Evolutionary conservation across 2,888 invertebrate species (phyloP).

Genomic region (Mimumesa dahlbomi): DNA sequence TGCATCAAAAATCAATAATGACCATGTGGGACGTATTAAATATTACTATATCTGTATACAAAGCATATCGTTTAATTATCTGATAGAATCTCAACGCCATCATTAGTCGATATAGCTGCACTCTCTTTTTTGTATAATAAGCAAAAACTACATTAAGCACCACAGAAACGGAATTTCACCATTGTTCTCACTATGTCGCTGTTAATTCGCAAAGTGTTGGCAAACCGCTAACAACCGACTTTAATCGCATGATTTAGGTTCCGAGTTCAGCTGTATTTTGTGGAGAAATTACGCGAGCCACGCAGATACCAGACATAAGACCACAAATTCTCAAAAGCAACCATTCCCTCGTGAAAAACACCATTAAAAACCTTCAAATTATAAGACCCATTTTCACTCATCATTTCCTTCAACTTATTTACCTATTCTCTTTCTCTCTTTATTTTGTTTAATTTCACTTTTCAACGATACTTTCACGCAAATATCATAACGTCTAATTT

Average conservation of each 20-base stretch:
- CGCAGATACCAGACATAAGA: conserved; percentile 23
- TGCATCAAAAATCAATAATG: not conserved
- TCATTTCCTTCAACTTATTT: not conserved
- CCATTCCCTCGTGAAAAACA: conserved; percentile 33
- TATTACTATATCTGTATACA: not conserved
- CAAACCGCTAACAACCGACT: conserved; percentile 31
- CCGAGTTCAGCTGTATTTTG: conserved; percentile 10
- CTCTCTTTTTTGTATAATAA: too few species aligned
- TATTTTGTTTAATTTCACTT: too few species aligned
- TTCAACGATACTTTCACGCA: too few species aligned
- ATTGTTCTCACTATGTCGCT: conserved; percentile 20
- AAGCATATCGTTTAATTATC: not conserved
- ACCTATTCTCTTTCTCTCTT: not conserved
- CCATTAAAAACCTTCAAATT: too few species aligned
- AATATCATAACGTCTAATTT: too few species aligned
- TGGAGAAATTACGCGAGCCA: conserved; percentile 27
- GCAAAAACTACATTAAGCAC: too few species aligned
- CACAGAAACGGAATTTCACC: conserved; percentile 11
- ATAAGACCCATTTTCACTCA: not conserved
- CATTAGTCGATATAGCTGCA: too few species aligned
- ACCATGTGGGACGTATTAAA: too few species aligned
- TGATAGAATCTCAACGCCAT: too few species aligned
- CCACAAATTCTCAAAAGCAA: conserved; percentile 25
- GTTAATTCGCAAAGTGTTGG: conserved; percentile 39
- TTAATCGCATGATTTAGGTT: conserved; percentile 38